Percentiles rank a stretch among this genome's conserved stretches.
Conservation (phyloP, 2,797 vertebrate species). For the Tamandua tetradactyla region DNA sequence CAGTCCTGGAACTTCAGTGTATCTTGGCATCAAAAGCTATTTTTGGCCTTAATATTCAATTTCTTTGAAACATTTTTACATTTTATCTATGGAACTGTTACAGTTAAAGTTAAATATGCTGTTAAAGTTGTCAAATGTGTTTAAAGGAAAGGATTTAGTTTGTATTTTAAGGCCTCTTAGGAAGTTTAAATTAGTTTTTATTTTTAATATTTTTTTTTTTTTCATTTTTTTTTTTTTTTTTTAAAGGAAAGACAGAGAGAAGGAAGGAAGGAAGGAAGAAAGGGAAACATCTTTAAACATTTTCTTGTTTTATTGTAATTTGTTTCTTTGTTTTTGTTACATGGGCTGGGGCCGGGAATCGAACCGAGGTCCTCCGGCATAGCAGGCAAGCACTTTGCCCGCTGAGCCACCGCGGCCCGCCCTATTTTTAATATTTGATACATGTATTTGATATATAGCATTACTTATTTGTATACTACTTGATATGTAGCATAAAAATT, state of each 20-base stretch:
- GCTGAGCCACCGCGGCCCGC: no score
- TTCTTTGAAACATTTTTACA: conserved; percentile 3
- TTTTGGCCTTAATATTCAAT: not conserved
- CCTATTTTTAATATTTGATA: not conserved
- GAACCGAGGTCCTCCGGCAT: no score
- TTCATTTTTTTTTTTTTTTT: no score
- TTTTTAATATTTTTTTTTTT: not conserved
- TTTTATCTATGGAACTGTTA: not conserved
- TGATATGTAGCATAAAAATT: not conserved
- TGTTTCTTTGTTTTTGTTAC: no score
- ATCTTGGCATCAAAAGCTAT: not conserved
- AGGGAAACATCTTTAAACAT: no score
- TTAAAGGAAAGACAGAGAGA: no score
- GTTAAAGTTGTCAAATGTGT: not conserved
- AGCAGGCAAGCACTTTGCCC: no score
- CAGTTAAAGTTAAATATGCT: no score
- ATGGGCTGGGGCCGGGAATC: no score
- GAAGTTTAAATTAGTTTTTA: not conserved
- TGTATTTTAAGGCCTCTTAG: not conserved
- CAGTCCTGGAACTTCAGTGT: no score
- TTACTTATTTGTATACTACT: not conserved
- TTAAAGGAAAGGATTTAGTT: not conserved
- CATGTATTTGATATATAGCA: not conserved
- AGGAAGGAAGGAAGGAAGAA: no score
- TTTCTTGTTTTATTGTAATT: no score